Conservation (phyloP, 2,113 vertebrate species). For the Hypocryptadius cinnamomeus region DNA sequence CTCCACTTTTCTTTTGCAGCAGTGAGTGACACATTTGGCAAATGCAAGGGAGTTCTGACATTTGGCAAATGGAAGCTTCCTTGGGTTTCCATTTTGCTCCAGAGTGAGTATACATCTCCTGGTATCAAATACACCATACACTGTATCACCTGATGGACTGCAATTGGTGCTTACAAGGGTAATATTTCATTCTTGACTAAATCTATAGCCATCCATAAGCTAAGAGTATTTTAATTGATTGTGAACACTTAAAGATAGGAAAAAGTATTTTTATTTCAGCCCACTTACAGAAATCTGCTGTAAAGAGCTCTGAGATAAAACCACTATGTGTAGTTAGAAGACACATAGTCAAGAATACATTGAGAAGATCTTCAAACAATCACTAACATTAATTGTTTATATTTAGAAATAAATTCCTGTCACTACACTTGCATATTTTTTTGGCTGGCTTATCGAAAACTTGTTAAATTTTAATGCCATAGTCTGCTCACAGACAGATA, state of each 20-base stretch:
- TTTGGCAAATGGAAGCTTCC: background rate
- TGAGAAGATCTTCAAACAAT: background rate
- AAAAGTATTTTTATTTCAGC: background rate
- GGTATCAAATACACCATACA: background rate
- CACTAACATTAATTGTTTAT: background rate
- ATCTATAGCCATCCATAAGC: background rate
- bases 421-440: background rate
- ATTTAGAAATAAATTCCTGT: background rate
- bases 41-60: background rate
- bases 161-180: background rate
- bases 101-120: background rate
- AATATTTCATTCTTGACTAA: background rate
- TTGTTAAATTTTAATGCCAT: background rate
- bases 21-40: background rate
- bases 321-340: background rate
- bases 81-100: background rate
- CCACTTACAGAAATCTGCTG: background rate
- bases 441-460: background rate
- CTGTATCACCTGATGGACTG: background rate
- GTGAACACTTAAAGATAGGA: background rate
- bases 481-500: background rate
- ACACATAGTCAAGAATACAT: background rate
- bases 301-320: background rate
- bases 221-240: background rate
- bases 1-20: background rate